These are phyloP conservation scores for Hypothenemus hampei DNA, from an alignment of 1,140 invertebrate species.

Conservation along the genomic window DNA sequence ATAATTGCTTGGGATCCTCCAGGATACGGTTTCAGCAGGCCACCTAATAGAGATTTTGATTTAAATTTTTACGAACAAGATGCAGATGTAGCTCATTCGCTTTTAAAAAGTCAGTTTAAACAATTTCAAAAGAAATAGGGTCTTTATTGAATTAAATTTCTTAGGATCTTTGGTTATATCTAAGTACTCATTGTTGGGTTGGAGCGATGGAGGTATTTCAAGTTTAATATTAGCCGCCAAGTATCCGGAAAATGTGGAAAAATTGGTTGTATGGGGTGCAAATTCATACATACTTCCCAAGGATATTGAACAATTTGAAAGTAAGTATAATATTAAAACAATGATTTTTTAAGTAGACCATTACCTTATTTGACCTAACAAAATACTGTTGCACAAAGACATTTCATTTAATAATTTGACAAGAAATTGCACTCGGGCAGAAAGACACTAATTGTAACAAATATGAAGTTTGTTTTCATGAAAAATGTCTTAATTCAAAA, in stretches of 20 bases:
- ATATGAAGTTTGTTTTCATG: no score
- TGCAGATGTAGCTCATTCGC: conserved; percentile 62
- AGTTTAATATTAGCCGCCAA: conserved; percentile 68
- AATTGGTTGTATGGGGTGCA: conserved; percentile 72
- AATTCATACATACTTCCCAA: conserved; percentile 68
- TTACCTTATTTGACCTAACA: no score
- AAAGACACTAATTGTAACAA: no score
- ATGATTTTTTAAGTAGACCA: no score
- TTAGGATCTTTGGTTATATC: conserved; percentile 22
- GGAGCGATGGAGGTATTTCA: conserved; percentile 85
- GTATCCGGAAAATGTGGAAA: conserved; percentile 61
- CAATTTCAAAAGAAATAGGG: not conserved
- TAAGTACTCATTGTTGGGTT: conserved; percentile 79
- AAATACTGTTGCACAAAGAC: no score
- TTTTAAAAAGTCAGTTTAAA: conserved; percentile 66
- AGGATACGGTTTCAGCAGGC: conserved; percentile 79
- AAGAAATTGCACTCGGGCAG: no score
- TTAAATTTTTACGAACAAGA: conserved; percentile 70
- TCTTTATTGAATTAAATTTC: not conserved
- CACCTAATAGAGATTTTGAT: conserved; percentile 67
- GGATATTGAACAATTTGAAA: conserved; percentile 63
- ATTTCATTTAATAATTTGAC: no score
- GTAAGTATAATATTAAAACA: conserved; percentile 39
- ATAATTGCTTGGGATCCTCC: conserved; percentile 84
- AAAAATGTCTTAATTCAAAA: no score